Evolutionary conservation across 2,888 invertebrate species (phyloP).

Genomic region (Hemaris fuciformis): DNA sequence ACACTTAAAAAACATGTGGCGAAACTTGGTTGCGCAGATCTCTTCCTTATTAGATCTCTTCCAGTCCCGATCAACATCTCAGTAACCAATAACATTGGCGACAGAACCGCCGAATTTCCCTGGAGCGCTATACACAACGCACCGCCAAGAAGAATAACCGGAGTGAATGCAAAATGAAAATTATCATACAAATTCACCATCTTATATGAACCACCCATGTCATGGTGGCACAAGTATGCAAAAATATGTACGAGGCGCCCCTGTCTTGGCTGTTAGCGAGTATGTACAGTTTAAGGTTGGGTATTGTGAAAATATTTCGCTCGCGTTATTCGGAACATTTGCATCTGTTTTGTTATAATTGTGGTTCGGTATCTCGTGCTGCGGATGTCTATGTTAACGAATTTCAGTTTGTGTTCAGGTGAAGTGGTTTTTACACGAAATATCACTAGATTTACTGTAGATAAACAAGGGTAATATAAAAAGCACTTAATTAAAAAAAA

Average conservation of each 20-base stretch:
- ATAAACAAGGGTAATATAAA: neutral
- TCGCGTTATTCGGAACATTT: conserved; percentile 58
- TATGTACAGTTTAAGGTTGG: neutral
- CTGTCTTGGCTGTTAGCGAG: neutral
- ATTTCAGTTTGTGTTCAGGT: neutral
- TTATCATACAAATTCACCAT: conserved; percentile 79
- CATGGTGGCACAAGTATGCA: conserved; percentile 71
- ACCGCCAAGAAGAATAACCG: conserved; percentile 70
- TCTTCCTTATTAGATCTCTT: no score
- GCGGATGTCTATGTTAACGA: neutral
- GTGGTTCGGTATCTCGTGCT: conserved; percentile 21
- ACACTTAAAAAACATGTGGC: no score
- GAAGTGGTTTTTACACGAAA: neutral
- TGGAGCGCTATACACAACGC: conserved; percentile 74
- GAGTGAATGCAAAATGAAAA: conserved; percentile 80
- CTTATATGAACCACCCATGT: conserved; percentile 74
- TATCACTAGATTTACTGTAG: neutral
- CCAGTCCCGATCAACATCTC: conserved; percentile 7
- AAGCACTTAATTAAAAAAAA: no score
- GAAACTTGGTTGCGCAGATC: no score
- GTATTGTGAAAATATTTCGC: conserved; percentile 33
- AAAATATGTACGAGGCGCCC: conserved; percentile 64
- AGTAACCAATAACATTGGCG: conserved; percentile 48
- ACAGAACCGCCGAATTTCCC: conserved; percentile 74
- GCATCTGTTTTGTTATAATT: conserved; percentile 64